phyloP scores from a whole-genome alignment of 2,888 invertebrate species.

The Camptogramma bilineatum region DNA sequence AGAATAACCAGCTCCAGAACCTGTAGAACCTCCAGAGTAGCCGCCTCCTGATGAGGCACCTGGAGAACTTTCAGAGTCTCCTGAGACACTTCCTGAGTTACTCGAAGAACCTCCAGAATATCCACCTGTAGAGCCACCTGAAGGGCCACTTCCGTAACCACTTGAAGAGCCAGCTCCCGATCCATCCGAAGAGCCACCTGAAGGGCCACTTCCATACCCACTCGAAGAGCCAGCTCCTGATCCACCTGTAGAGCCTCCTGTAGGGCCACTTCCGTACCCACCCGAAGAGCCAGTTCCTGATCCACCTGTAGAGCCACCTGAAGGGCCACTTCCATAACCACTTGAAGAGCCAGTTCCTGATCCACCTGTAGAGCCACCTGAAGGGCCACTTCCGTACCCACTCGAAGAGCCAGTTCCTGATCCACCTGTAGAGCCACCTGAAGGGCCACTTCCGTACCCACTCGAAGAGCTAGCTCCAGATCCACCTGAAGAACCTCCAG shows the following conservation, averaged over 20 bases:
- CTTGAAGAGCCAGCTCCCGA: constrained; percentile 7
- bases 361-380: constrained; percentile 11
- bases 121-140: neutral
- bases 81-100: neutral
- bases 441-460: constrained; percentile 5
- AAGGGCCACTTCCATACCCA: too few species aligned
- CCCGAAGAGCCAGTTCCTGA: constrained; percentile 14
- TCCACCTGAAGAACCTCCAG: constrained; percentile 12
- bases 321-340: neutral
- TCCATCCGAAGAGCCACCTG: too few species aligned
- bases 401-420: constrained; percentile 7
- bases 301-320: constrained; percentile 4
- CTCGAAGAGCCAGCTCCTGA: too few species aligned
- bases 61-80: constrained; percentile 3
- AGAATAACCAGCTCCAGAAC: neutral
- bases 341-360: constrained; percentile 6
- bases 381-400: constrained; percentile 6
- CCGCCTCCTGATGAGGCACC: neutral
- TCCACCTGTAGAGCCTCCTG: neutral
- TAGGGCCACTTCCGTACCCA: constrained; percentile 9
- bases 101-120: constrained; percentile 5
- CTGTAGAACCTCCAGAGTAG: constrained; percentile 7
- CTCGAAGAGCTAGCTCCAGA: constrained; percentile 9
- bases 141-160: constrained; percentile 7
- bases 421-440: constrained; percentile 3